Evolutionary conservation across 2,113 vertebrate species (phyloP), one percentile per base, ranked within the genome.

Genomic region (Prietella phreatophila): DNA sequence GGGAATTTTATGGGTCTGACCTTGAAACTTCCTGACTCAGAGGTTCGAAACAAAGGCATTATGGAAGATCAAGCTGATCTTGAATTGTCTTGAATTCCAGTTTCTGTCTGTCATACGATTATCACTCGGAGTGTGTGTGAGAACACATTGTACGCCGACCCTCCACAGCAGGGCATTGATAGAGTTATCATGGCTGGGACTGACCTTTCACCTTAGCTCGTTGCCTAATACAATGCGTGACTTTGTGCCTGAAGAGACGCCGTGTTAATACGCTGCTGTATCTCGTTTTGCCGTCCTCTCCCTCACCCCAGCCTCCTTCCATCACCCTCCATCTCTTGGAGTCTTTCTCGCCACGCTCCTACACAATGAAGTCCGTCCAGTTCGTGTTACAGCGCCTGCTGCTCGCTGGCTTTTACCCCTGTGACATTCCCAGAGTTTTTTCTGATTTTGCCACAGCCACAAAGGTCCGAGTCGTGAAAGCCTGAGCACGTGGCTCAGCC

Each of bases 111-210:
- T 91, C 88, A 82, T 58, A 87, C 53, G 87, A 84, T 89, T 85
- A 79, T 79, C 92, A 88, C 90, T 87, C 65, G 50, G 86, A 90
- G 67, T 80, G 84, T 65, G 58, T 90, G 92, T 93, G 90, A 93
- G 90, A 92, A 13, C 86, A 76, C 92, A 95, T 95, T 95, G 94
- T 95, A 81, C 33, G 53, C 73, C 86, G 80, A 85, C 84, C 84
- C 90, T 88, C 84, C 39, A 47, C 83, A 83, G 76, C 58, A 69
- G 47, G 69, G 86, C 91, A 91, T 90, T 89, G 91, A 91, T 89
- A 88, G 93, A 88, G 92, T 91, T 92, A 89, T 91, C 86, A 89
- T 63, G 73, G 86, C 88, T 87, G 87, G 82, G 85, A 55, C n/a
- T 93, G 93, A 94, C 93, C 93, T 92, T 91, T 84, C 80, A 81